These are phyloP conservation scores for Cyphomyrmex costatus DNA, from an alignment of 1,140 invertebrate genomes.

Conservation along the genomic window DNA sequence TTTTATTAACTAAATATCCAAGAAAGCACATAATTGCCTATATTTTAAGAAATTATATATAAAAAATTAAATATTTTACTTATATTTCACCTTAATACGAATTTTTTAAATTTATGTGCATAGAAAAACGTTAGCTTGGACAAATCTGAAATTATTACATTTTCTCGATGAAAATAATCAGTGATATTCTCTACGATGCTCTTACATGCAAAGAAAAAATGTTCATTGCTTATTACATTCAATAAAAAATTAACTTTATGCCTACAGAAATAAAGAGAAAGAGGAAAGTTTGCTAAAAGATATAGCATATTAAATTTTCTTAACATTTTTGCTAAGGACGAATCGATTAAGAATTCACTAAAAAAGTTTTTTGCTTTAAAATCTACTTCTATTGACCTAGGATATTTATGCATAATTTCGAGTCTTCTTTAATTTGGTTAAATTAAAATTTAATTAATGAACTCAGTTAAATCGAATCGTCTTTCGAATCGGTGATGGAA, in stretches of 20 bases:
- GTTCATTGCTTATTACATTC: neutral
- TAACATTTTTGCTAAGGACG: neutral
- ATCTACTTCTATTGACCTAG: neutral
- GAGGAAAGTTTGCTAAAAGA: neutral
- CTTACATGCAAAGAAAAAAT: neutral
- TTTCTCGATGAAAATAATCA: neutral
- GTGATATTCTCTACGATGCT: neutral
- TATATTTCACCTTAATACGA: neutral
- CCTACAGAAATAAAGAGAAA: neutral
- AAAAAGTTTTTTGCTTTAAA: constrained; percentile 6
- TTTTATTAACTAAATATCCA: neutral
- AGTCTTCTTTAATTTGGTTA: neutral
- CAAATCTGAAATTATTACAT: neutral
- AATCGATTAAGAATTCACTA: neutral
- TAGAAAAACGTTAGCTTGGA: neutral
- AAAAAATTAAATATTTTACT: neutral
- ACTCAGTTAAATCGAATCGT: neutral
- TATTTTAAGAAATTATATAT: neutral
- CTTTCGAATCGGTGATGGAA: neutral
- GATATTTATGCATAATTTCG: neutral
- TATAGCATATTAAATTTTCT: neutral
- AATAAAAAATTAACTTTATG: neutral
- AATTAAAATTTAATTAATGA: neutral
- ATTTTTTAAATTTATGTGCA: neutral
- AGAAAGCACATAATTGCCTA: neutral